Percentiles rank a stretch among this genome's conserved stretches.
Conservation (phyloP, 2,797 vertebrate species). For the Cetoscarus ocellatus region DNA sequence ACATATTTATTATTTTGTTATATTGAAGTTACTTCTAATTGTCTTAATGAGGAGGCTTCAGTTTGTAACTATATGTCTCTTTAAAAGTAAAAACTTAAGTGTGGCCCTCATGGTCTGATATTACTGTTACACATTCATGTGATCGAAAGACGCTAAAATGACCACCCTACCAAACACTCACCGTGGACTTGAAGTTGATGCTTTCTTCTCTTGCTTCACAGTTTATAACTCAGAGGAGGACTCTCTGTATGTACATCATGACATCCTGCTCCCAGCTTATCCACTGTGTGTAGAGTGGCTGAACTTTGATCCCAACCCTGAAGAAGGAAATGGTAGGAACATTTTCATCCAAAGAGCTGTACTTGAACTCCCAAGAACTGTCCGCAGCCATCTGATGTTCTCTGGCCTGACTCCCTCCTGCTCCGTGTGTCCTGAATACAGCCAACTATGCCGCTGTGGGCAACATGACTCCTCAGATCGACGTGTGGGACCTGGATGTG, state of each 20-base stretch:
- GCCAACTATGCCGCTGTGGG: slow-evolving; percentile 95
- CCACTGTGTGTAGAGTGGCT: slow-evolving; percentile 96
- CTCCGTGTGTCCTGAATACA: slow-evolving; percentile 29
- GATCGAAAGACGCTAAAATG: no score
- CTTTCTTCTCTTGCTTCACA: slow-evolving; percentile 61
- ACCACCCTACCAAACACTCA: no score
- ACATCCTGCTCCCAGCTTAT: slow-evolving; percentile 94
- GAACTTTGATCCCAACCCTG: slow-evolving; percentile 96
- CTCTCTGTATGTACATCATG: slow-evolving; percentile 95
- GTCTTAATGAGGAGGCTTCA: no score
- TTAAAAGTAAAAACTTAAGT: no score
- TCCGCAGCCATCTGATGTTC: not conserved
- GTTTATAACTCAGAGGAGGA: slow-evolving; percentile 96
- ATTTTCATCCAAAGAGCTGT: no score
- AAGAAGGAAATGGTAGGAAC: slow-evolving; percentile 85
- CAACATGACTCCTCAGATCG: slow-evolving; percentile 97
- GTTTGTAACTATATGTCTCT: no score
- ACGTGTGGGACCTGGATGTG: slow-evolving; percentile 97
- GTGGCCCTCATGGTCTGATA: no score
- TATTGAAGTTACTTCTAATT: no score
- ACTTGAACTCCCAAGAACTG: not conserved
- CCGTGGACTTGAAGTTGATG: no score
- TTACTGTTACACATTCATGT: no score
- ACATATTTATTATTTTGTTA: no score
- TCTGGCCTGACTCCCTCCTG: not conserved